Base-by-base conservation (phyloP, 1,140 invertebrate species). In the Triops cancriformis region DNA sequence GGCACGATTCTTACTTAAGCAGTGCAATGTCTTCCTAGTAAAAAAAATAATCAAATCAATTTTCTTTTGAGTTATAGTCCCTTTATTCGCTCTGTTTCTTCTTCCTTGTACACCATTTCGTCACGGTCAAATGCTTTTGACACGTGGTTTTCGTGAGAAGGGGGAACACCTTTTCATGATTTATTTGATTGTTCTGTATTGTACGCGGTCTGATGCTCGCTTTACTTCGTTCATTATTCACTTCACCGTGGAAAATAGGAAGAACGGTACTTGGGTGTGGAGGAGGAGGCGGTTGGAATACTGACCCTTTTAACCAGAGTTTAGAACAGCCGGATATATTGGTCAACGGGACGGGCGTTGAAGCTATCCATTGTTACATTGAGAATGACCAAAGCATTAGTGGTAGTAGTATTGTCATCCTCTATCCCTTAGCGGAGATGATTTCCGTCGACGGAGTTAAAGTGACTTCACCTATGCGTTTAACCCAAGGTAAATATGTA, bases 331-430 rank as follows among this genome's bases (percentile, higher is more conserved):
- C 91, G 79, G 94, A 95, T 83, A 92, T 97, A 78, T 86, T 90
- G 72, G 87, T 96, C 11, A 88, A 90, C 80, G 94, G 93, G 1
- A 90, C 91, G 14, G 94, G 93, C 0, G 92, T 96, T 5, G 90
- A 92, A 80, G 85, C 88, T 74, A 85, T 92, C 37, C 94, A 97
- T 85, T 96, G 94, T 83, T 90, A 90, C 81, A 93, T 96, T 75
- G 92, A 93, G 83, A 93, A 94, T 85, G 89, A 88, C 64, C 87
- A 90, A 81, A 37, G 31, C 31, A 37, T 2, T 37, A 37, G 31
- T 37, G 31, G 7, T 37, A 37, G 31, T 64, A 93, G 92, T 72
- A 89, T 93, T 76, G 92, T 96, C 76, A 94, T 90, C 6, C 86
- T 96, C 51, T 89, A 92, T 82, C 93, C 94, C 1, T 85, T 91